These are phyloP conservation scores for Mythimna vitellina DNA, from an alignment of 2,888 invertebrate species.

Conservation along the genomic window DNA sequence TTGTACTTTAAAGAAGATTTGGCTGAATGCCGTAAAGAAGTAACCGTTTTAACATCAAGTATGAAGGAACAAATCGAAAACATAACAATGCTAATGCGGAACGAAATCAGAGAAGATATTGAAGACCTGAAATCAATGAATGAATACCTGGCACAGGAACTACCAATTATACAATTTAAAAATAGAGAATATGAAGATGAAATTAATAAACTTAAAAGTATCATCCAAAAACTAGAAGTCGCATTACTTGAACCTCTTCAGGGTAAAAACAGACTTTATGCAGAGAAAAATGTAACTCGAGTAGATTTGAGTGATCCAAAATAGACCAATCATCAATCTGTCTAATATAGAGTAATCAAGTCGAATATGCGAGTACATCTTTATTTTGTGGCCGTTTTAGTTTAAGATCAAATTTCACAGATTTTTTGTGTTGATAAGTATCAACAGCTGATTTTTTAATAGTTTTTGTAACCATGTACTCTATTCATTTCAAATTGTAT, in stretches of 20 bases:
- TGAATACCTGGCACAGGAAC: neutral
- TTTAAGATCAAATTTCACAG: too few relatives aligned
- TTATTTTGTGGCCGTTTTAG: too few relatives aligned
- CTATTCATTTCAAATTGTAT: too few relatives aligned
- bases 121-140: neutral
- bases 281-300: neutral
- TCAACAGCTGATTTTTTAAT: too few relatives aligned
- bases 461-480: too few relatives aligned
- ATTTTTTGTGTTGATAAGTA: too few relatives aligned
- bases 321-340: too few relatives aligned
- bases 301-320: neutral
- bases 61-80: neutral
- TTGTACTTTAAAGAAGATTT: constrained; percentile 7
- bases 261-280: neutral
- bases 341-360: too few relatives aligned
- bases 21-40: neutral
- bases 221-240: neutral
- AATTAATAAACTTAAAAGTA: constrained; percentile 10
- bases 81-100: neutral
- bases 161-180: neutral
- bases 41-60: neutral
- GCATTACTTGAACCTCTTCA: neutral
- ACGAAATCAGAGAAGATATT: constrained; percentile 1
- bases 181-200: neutral
- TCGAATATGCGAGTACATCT: too few relatives aligned